Percentiles rank a stretch among this genome's conserved stretches.
phyloP scores from a whole-genome alignment of 2,113 vertebrate genomes.

The Brevimyrus niger region DNA sequence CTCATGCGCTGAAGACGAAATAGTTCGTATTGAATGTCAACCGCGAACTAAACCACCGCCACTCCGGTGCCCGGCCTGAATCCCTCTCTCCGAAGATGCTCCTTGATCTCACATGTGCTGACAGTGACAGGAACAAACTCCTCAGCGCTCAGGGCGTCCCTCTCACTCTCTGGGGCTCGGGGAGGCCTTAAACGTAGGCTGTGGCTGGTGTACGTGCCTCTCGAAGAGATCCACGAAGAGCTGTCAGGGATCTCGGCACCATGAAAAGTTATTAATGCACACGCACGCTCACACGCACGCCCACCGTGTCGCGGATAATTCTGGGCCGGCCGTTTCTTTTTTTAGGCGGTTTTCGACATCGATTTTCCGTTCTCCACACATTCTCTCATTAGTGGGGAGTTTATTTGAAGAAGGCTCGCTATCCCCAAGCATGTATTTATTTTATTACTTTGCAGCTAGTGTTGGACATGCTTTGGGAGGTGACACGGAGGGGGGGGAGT shows the following conservation, averaged over 20 bases:
- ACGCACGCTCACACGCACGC: neutral
- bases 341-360: conserved; percentile 15
- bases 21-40: neutral
- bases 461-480: conserved; percentile 55
- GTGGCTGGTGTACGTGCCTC: neutral
- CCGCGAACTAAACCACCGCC: neutral
- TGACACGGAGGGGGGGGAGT: neutral
- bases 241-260: neutral
- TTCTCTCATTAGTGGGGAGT: conserved; percentile 42
- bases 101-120: neutral
- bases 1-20: neutral
- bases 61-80: neutral
- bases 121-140: neutral
- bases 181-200: neutral
- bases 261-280: neutral
- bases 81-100: neutral
- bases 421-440: conserved; percentile 51
- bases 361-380: conserved; percentile 45
- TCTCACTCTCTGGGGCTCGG: neutral
- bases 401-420: conserved; percentile 47
- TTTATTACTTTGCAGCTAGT: conserved; percentile 60
- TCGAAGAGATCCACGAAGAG: neutral
- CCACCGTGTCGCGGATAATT: conserved; percentile 27
- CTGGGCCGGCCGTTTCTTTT: conserved; percentile 34
- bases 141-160: neutral